Evolutionary conservation across 2,888 invertebrate genomes (phyloP).

Genomic region (Adelphocoris suturalis): DNA sequence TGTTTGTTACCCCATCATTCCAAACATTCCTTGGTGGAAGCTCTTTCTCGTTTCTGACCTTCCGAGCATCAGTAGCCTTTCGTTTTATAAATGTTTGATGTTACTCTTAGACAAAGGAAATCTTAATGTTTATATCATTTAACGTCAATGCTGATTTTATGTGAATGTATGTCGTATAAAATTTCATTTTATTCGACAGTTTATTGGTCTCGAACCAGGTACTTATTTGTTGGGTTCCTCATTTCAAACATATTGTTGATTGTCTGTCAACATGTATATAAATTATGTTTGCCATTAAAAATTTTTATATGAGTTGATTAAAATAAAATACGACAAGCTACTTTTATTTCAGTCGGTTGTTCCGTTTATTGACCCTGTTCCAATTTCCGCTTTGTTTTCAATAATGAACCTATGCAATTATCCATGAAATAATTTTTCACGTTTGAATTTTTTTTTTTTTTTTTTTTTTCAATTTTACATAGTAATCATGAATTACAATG

Average conservation of each 20-base stretch:
- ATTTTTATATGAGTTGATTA: constrained; percentile 67
- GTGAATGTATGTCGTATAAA: background rate
- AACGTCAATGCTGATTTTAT: background rate
- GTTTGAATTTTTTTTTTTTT: too few species aligned
- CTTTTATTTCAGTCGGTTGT: constrained; percentile 49
- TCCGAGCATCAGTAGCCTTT: constrained; percentile 42
- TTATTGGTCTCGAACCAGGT: constrained; percentile 10
- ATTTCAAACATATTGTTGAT: constrained; percentile 62
- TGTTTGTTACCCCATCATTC: background rate
- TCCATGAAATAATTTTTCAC: too few species aligned
- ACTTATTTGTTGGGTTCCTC: constrained; percentile 62
- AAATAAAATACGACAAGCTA: constrained; percentile 60
- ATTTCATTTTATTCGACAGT: constrained; percentile 19
- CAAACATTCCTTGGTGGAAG: constrained; percentile 34
- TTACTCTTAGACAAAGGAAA: constrained; percentile 42
- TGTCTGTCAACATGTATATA: constrained; percentile 62
- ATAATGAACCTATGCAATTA: too few species aligned
- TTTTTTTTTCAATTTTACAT: too few species aligned
- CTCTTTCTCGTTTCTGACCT: constrained; percentile 23
- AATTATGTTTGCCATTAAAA: constrained; percentile 70
- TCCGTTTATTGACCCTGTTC: background rate
- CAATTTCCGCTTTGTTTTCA: too few species aligned
- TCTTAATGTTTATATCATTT: background rate
- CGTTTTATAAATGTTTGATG: constrained; percentile 63
- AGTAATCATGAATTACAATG: too few species aligned